Conservation (phyloP, 2,888 invertebrate genomes). For the Phalera bucephala region DNA sequence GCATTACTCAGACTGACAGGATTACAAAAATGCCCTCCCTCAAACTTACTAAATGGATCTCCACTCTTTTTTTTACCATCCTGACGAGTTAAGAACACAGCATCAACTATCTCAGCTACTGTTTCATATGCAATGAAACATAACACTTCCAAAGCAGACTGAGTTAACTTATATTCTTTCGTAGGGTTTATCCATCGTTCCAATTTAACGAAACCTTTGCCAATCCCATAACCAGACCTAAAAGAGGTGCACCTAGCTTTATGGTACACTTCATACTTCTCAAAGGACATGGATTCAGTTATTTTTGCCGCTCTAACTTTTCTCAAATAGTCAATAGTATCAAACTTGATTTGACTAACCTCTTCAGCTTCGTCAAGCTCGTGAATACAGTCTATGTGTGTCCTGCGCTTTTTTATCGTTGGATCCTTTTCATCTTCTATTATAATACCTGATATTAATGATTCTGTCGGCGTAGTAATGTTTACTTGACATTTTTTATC, state of each 20-base stretch:
- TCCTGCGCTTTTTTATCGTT: constrained; percentile 64
- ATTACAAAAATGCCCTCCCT: constrained; percentile 85
- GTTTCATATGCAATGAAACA: constrained; percentile 95
- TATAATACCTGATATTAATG: constrained; percentile 52
- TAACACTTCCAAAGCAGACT: constrained; percentile 88
- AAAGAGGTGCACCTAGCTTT: constrained; percentile 92
- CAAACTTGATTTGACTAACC: constrained; percentile 77
- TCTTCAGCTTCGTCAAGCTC: constrained; percentile 82
- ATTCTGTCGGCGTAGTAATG: constrained; percentile 40
- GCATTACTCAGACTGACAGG: constrained; percentile 82
- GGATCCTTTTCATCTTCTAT: constrained; percentile 81
- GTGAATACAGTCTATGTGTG: constrained; percentile 77
- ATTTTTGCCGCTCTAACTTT: constrained; percentile 83
- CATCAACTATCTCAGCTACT: constrained; percentile 94
- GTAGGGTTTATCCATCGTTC: constrained; percentile 85
- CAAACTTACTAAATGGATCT: constrained; percentile 87
- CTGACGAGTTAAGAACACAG: constrained; percentile 90
- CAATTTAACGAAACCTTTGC: constrained; percentile 82
- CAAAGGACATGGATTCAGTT: constrained; percentile 76
- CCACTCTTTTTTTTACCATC: constrained; percentile 87
- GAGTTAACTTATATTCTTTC: constrained; percentile 84
- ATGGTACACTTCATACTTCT: constrained; percentile 89
- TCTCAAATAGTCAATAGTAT: constrained; percentile 81
- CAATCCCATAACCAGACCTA: constrained; percentile 69
- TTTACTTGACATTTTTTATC: constrained; percentile 53